Evolutionary conservation across 1,140 invertebrate species (phyloP).

Genomic region (Lycorma delicatula): DNA sequence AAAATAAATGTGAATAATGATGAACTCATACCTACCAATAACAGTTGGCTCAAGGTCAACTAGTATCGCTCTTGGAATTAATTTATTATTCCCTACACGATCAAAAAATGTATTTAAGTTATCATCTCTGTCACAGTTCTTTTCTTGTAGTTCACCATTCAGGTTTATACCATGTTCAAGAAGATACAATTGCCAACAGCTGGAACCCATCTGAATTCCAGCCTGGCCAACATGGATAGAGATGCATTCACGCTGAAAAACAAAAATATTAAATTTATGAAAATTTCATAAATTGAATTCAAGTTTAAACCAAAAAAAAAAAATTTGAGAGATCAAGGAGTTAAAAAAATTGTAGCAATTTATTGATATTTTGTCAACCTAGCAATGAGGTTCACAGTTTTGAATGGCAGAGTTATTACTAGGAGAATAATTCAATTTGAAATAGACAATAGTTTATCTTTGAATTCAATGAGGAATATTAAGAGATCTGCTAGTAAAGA

Average conservation of each 20-base stretch:
- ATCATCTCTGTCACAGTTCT: constrained; percentile 31
- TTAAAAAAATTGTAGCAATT: no score
- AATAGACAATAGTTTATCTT: no score
- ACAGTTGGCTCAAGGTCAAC: constrained; percentile 72
- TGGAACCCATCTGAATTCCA: constrained; percentile 65
- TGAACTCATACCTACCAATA: constrained; percentile 39
- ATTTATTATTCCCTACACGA: constrained; percentile 53
- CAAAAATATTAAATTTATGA: not conserved
- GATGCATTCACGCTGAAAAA: constrained; percentile 44
- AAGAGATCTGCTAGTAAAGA: no score
- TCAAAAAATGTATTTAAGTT: constrained; percentile 58
- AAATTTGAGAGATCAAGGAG: no score
- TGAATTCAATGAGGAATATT: no score
- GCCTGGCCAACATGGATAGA: constrained; percentile 64
- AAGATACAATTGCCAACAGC: constrained; percentile 60
- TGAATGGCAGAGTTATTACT: no score
- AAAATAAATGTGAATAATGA: no score
- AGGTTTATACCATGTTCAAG: constrained; percentile 61
- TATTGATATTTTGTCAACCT: no score
- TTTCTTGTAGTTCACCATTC: constrained; percentile 46
- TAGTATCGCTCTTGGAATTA: constrained; percentile 67
- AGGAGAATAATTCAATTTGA: no score
- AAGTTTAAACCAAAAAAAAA: no score
- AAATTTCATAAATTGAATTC: no score
- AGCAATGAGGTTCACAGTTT: no score